phyloP scores from a whole-genome alignment of 2,797 vertebrate species.

The Coregonus suidteri region DNA sequence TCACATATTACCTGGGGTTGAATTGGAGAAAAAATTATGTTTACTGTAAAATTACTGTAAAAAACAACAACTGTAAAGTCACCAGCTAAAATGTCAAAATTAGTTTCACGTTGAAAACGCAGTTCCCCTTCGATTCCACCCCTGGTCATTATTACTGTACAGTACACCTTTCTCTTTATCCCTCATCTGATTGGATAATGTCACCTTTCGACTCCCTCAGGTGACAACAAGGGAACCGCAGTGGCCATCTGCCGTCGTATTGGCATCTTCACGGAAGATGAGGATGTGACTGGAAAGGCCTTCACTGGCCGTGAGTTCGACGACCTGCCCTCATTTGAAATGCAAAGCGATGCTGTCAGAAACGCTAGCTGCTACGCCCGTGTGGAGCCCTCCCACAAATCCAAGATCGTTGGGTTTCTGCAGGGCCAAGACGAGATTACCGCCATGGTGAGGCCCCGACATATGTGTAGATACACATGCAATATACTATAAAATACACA shows the following conservation, averaged over 20 bases:
- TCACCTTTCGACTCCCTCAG: conserved; percentile 45
- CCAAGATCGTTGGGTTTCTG: conserved; percentile 94
- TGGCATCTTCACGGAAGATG: conserved; percentile 87
- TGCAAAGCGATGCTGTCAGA: conserved; percentile 83
- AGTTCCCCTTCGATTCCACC: too few relatives aligned
- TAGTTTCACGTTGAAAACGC: too few relatives aligned
- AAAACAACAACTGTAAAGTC: too few relatives aligned
- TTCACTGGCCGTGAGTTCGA: conserved; percentile 95
- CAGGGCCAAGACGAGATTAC: conserved; percentile 91
- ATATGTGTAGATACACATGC: neutral
- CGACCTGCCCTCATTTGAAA: conserved; percentile 76
- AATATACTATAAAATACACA: neutral
- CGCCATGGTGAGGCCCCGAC: conserved; percentile 84
- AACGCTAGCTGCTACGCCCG: conserved; percentile 90
- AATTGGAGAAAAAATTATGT: too few relatives aligned
- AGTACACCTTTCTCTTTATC: neutral
- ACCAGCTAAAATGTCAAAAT: too few relatives aligned
- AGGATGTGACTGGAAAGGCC: conserved; percentile 82
- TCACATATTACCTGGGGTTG: too few relatives aligned
- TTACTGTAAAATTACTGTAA: too few relatives aligned
- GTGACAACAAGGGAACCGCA: conserved; percentile 95
- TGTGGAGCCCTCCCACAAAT: conserved; percentile 93
- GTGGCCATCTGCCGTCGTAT: conserved; percentile 96
- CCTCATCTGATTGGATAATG: neutral
- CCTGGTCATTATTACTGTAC: too few relatives aligned